These are phyloP conservation scores for Pilophorus perplexus DNA, from an alignment of 2,888 invertebrate genomes.

Conservation along the genomic window DNA sequence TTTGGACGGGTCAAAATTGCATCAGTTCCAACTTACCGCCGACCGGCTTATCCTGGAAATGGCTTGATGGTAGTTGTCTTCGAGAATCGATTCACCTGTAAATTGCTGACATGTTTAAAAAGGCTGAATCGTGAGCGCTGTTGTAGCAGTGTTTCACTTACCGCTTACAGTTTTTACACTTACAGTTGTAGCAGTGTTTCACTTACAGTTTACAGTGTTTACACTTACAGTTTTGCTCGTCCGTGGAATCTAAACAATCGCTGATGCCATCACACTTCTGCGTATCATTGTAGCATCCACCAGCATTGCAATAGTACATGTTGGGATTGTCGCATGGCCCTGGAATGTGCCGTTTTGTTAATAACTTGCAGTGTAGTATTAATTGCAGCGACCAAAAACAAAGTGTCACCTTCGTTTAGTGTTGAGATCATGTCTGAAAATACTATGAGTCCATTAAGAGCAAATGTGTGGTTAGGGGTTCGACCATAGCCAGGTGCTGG, in stretches of 20 bases:
- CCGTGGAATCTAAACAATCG: constrained; percentile 54
- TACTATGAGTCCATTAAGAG: constrained; percentile 37
- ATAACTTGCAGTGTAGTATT: too few species aligned
- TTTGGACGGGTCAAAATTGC: background rate
- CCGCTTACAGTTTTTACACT: too few species aligned
- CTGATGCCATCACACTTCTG: constrained; percentile 54
- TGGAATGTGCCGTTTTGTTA: background rate
- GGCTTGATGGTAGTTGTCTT: constrained; percentile 23
- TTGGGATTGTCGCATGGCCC: background rate
- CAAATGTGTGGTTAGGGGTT: constrained; percentile 57
- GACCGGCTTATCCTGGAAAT: constrained; percentile 34
- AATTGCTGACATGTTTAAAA: too few species aligned
- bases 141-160: too few species aligned
- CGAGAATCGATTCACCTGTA: constrained; percentile 15
- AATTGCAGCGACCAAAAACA: background rate
- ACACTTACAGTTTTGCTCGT: constrained; percentile 53
- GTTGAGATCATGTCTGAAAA: constrained; percentile 39
- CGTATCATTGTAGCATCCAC: constrained; percentile 43
- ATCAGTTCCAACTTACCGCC: constrained; percentile 9
- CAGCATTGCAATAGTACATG: constrained; percentile 35
- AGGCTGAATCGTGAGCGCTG: too few species aligned
- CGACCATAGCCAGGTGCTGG: constrained; percentile 55
- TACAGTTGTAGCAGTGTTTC: too few species aligned
- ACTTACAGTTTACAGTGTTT: too few species aligned
- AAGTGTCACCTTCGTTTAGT: background rate